These are phyloP conservation scores for Palloptera scutellata DNA, from an alignment of 2,888 invertebrate genomes.

Conservation along the genomic window DNA sequence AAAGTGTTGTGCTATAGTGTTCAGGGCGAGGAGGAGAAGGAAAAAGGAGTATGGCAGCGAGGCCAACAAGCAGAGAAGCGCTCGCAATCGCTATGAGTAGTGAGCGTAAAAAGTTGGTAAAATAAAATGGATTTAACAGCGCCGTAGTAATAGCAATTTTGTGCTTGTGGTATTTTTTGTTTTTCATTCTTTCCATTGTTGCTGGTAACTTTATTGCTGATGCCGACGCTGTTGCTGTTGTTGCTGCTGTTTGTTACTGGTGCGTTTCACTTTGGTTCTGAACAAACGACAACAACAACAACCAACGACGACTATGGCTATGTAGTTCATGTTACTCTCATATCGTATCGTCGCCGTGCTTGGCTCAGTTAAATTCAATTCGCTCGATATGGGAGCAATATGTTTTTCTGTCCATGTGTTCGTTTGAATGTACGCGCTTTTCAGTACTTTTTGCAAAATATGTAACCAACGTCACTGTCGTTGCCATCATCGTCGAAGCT, in stretches of 20 bases:
- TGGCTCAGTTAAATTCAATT: constrained; percentile 32
- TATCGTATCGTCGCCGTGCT: constrained; percentile 1
- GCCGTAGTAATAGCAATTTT: constrained; percentile 22
- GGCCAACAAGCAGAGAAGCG: constrained; percentile 1
- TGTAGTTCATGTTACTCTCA: neutral
- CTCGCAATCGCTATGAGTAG: neutral
- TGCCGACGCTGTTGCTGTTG: neutral
- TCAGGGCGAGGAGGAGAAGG: no score
- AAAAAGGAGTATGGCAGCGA: neutral
- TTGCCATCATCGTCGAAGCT: neutral
- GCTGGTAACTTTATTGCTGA: neutral
- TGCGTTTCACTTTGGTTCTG: constrained; percentile 11
- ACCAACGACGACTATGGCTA: neutral
- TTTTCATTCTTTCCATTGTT: constrained; percentile 16
- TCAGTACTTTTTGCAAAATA: no score
- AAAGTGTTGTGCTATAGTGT: constrained; percentile 10
- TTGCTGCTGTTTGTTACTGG: constrained; percentile 11
- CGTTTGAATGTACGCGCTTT: neutral
- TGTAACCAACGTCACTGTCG: neutral
- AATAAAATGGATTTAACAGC: constrained; percentile 2
- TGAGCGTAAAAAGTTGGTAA: neutral
- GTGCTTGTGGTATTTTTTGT: constrained; percentile 9
- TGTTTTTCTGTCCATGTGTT: neutral
- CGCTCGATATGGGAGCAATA: constrained; percentile 10
- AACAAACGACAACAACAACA: neutral